These are phyloP conservation scores for Odocoileus hemionus DNA, from an alignment of 2,113 vertebrate species.

Conservation along the genomic window DNA sequence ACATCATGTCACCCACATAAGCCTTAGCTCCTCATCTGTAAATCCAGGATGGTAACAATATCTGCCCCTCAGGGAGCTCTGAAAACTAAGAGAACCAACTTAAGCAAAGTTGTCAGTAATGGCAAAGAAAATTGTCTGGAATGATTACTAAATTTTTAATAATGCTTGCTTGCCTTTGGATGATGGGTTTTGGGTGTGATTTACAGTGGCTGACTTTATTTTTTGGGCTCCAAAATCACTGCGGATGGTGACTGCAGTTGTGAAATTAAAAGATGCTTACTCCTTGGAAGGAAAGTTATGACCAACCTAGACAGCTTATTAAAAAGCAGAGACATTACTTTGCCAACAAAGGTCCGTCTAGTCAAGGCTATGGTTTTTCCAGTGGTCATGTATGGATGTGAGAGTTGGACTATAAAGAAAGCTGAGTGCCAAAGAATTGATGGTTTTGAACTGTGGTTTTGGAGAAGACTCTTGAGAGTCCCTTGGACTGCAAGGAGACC, in stretches of 20 bases:
- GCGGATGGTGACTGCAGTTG: background rate
- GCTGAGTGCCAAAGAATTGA: accelerated
- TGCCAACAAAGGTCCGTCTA: background rate
- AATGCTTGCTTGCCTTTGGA: background rate
- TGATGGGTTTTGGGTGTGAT: background rate
- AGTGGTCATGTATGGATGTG: background rate
- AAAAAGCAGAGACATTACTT: background rate
- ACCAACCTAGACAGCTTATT: background rate
- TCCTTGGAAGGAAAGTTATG: background rate
- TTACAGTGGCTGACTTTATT: background rate
- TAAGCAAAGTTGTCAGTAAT: background rate
- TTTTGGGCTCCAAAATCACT: background rate
- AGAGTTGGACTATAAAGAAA: background rate
- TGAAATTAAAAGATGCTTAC: background rate
- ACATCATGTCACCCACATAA: background rate
- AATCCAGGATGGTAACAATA: background rate
- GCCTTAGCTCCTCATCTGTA: background rate
- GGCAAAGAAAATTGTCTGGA: background rate
- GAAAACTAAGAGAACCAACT: background rate
- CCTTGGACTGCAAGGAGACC: background rate
- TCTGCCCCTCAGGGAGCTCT: background rate
- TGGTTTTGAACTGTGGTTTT: background rate
- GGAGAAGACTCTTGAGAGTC: background rate
- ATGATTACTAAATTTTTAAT: background rate
- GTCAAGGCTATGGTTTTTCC: background rate